Conservation (phyloP, 2,113 vertebrate genomes). For the Spilogale gracilis region DNA sequence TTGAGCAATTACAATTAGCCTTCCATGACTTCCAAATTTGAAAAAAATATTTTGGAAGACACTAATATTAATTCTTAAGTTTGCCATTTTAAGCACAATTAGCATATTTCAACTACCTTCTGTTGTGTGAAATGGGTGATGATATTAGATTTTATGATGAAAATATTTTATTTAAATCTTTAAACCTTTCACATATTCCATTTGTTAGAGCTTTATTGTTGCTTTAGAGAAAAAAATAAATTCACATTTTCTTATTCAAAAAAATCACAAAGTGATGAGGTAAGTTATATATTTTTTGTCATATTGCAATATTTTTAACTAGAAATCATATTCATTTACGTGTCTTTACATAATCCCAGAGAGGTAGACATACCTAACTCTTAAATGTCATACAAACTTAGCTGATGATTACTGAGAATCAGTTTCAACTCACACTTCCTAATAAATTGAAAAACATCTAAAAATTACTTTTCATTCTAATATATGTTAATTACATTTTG, state of each 20-base stretch:
- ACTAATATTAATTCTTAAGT: constrained; percentile 56
- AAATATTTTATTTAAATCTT: constrained; percentile 66
- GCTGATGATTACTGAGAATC: background rate
- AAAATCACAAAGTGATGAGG: constrained; percentile 4
- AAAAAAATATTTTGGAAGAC: constrained; percentile 40
- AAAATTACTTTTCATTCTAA: background rate
- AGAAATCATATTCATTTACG: background rate
- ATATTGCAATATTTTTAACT: constrained; percentile 14
- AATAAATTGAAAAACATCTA: background rate
- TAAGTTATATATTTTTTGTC: background rate
- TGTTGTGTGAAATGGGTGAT: constrained; percentile 66
- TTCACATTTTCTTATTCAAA: constrained; percentile 61
- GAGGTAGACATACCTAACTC: background rate
- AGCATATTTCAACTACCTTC: constrained; percentile 67
- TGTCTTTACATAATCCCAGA: background rate
- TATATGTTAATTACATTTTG: background rate
- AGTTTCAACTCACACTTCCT: background rate
- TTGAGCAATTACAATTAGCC: constrained; percentile 16
- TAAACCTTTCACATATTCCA: constrained; percentile 59
- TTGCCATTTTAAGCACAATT: constrained; percentile 50
- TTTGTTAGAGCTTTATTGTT: constrained; percentile 65
- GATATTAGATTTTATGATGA: constrained; percentile 68
- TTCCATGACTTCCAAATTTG: background rate
- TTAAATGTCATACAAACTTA: background rate
- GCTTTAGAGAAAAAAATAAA: constrained; percentile 38